A percentile compares a stretch with the other conserved stretches of the same genome.
Conservation (phyloP, 1,140 invertebrate genomes). For the Eupeodes corollae region DNA sequence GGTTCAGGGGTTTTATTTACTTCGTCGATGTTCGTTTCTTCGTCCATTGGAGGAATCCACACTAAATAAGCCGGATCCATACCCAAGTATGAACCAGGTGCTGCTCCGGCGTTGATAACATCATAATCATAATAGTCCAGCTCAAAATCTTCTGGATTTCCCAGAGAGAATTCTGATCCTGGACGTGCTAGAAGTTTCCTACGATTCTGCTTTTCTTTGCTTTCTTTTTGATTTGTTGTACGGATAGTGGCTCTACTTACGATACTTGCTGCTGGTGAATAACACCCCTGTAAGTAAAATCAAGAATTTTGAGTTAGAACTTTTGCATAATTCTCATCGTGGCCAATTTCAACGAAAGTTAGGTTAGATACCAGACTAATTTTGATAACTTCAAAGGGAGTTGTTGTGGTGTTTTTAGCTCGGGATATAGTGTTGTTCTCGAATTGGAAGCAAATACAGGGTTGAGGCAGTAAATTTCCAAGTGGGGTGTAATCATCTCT, state of each 20-base stretch:
- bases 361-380: too few relatives aligned
- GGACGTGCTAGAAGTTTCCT: constrained; percentile 52
- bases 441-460: too few relatives aligned
- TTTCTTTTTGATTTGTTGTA: constrained; percentile 56
- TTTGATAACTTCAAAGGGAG: too few relatives aligned
- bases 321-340: too few relatives aligned
- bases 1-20: constrained; percentile 5
- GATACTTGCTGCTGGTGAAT: constrained; percentile 48
- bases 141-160: constrained; percentile 61
- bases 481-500: too few relatives aligned
- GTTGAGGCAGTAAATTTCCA: too few relatives aligned
- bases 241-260: constrained; percentile 51
- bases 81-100: constrained; percentile 68
- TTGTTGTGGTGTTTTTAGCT: too few relatives aligned
- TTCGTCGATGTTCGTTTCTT: constrained; percentile 25
- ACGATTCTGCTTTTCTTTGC: constrained; percentile 63
- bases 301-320: neutral
- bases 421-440: too few relatives aligned
- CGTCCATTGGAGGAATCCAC: constrained; percentile 71
- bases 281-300: constrained; percentile 47
- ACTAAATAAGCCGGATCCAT: constrained; percentile 79
- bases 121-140: constrained; percentile 84
- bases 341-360: too few relatives aligned
- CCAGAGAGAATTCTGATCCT: constrained; percentile 66
- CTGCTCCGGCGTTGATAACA: constrained; percentile 63